Percentiles rank a stretch among this genome's conserved stretches.
Conservation (phyloP, 2,888 invertebrate species). For the Pachymerium ferrugineum region DNA sequence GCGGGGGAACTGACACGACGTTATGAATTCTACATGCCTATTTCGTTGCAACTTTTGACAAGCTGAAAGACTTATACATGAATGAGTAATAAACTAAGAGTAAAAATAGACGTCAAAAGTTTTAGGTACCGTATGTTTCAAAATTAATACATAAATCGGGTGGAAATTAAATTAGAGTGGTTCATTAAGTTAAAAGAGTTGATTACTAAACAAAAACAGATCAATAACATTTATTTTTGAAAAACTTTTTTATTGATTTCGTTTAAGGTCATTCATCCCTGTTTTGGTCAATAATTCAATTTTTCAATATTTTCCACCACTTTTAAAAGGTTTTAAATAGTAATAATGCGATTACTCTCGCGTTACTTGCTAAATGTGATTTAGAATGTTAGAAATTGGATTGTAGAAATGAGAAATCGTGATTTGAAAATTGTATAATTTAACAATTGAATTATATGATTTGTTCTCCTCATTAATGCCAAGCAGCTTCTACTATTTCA, state of each 20-base stretch:
- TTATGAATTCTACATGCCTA: not conserved
- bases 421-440: no score
- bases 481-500: conserved; percentile 29
- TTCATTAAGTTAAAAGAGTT: no score
- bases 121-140: no score
- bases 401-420: not conserved
- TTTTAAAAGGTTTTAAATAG: no score
- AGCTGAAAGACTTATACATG: not conserved
- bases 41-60: not conserved
- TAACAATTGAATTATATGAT: not conserved
- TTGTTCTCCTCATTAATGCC: not conserved
- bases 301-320: not conserved
- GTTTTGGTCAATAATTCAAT: not conserved
- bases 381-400: no score
- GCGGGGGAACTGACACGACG: conserved; percentile 10
- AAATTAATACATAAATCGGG: no score
- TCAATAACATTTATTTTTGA: not conserved
- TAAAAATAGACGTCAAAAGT: not conserved
- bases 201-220: no score
- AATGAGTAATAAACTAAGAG: not conserved
- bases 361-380: no score
- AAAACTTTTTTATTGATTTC: not conserved
- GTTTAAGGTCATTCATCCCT: not conserved
- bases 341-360: no score
- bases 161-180: no score